Evolutionary conservation across 2,888 invertebrate genomes (phyloP).

Genomic region (Pinctada fucata): DNA sequence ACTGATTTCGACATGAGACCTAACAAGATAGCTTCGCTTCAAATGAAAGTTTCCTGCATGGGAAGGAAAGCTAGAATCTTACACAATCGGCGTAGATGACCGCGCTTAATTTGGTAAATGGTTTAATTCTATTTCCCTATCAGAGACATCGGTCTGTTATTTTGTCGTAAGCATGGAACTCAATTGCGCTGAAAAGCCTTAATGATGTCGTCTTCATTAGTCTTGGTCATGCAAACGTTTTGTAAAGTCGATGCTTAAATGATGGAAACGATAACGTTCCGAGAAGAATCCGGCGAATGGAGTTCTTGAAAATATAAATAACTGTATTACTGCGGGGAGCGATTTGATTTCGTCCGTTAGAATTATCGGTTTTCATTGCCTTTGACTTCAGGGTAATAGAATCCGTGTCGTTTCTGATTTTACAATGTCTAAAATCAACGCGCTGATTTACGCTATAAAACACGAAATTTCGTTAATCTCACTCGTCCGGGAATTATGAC

Average conservation of each 20-base stretch:
- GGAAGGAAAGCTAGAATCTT: slow-evolving; percentile 24
- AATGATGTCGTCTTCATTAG: slow-evolving; percentile 34
- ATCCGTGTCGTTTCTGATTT: background rate
- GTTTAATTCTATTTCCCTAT: slow-evolving; percentile 38
- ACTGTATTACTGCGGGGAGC: background rate
- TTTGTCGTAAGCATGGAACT: slow-evolving; percentile 7
- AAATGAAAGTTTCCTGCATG: slow-evolving; percentile 30
- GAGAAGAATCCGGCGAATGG: background rate
- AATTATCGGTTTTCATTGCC: background rate
- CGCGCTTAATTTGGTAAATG: slow-evolving; percentile 28
- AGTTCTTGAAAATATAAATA: slow-evolving; percentile 1
- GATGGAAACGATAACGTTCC: background rate
- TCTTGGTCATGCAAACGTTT: slow-evolving; percentile 20
- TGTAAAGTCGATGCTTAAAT: slow-evolving; percentile 1
- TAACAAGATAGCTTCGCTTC: slow-evolving; percentile 24
- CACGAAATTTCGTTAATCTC: slow-evolving; percentile 3
- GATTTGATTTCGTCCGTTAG: background rate
- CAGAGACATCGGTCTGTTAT: slow-evolving; percentile 7
- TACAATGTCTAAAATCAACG: background rate
- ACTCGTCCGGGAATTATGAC: background rate
- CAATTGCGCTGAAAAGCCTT: slow-evolving; percentile 28
- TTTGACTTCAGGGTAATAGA: background rate
- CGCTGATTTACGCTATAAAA: background rate
- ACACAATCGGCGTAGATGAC: slow-evolving; percentile 40
- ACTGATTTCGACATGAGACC: slow-evolving; percentile 13